A percentile compares a stretch with the other conserved stretches of the same genome.
These are phyloP conservation scores for Dioctria rufipes DNA, from an alignment of 2,888 invertebrate species.

Conservation along the genomic window DNA sequence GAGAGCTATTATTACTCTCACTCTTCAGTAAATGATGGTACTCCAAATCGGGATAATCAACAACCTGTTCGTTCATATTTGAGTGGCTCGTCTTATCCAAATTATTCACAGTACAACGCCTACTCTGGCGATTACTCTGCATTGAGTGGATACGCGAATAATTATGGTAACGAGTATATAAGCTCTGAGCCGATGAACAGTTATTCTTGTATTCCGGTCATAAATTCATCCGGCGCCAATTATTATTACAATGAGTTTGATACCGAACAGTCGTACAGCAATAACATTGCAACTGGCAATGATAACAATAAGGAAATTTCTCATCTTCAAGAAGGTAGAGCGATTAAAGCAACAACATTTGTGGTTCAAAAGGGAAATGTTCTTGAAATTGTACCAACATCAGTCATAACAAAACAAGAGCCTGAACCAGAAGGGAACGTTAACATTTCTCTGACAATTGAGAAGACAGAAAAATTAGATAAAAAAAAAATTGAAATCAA, in stretches of 20 bases:
- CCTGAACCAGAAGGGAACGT: neutral
- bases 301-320: conserved; percentile 16
- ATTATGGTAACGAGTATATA: conserved; percentile 22
- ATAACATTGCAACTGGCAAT: neutral
- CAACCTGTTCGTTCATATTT: neutral
- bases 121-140: neutral
- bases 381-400: conserved; percentile 68
- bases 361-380: conserved; percentile 71
- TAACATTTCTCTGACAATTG: neutral
- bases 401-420: conserved; percentile 52
- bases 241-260: conserved; percentile 26
- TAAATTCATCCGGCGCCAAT: conserved; percentile 31
- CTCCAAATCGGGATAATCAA: neutral
- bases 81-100: neutral
- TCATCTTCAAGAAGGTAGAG: conserved; percentile 9
- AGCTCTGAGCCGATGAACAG: conserved; percentile 12
- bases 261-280: neutral
- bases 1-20: conserved; percentile 56
- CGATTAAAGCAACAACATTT: conserved; percentile 59
- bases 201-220: conserved; percentile 51
- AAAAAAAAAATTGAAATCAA: neutral
- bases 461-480: neutral
- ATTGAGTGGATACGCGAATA: conserved; percentile 3
- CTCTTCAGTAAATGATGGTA: neutral
- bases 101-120: neutral